Conservation (phyloP, 2,797 vertebrate species). For the Pantherophis vulpinus region DNA sequence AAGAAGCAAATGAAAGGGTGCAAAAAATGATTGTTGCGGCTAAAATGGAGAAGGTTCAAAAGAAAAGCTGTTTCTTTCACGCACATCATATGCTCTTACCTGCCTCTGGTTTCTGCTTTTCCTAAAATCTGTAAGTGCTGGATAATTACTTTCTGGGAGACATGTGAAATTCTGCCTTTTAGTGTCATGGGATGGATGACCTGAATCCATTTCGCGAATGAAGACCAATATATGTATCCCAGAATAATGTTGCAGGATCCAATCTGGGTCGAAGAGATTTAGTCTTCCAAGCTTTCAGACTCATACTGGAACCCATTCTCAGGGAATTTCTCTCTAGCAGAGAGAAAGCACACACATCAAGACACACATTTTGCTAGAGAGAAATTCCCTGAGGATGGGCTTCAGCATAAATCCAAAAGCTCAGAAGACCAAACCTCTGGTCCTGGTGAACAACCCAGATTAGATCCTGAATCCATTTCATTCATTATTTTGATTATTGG, state of each 20-base stretch:
- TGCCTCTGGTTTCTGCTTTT: neutral
- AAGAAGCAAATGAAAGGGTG: neutral
- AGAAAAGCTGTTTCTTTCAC: neutral
- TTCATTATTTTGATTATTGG: neutral
- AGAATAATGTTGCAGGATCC: neutral
- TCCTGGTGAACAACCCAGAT: neutral
- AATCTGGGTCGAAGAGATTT: neutral
- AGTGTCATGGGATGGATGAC: neutral
- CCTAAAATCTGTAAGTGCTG: neutral
- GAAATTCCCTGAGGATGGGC: neutral
- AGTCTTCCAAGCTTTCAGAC: neutral
- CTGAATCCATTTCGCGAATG: neutral
- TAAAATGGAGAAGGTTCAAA: neutral
- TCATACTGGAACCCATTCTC: neutral
- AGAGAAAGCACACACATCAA: neutral
- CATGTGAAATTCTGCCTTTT: neutral
- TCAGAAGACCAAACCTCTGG: neutral
- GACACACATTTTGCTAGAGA: neutral
- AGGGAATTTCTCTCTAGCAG: neutral
- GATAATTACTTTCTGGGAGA: neutral
- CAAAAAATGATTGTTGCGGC: neutral
- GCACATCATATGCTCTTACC: neutral
- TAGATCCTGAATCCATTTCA: neutral
- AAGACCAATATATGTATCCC: neutral
- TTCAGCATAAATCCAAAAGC: neutral